Evolutionary conservation across 2,797 vertebrate species (phyloP), one percentile per base, ranked within the genome.

Genomic region (Enoplosus armatus): DNA sequence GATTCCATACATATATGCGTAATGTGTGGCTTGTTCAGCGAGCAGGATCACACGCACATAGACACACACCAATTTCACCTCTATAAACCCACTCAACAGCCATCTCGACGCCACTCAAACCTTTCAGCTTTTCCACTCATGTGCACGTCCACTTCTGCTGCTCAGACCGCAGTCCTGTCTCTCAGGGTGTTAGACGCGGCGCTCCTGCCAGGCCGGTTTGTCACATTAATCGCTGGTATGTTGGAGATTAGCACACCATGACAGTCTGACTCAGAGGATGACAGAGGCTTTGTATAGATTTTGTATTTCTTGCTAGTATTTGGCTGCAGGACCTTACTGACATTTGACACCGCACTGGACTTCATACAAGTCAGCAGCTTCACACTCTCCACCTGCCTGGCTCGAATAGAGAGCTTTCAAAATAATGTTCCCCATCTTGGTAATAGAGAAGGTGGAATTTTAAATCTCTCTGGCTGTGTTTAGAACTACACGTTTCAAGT

Each of bases 151-250:
- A 29, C 45, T 82, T 59, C 47, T 69, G 76, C 66, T 15, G 48
- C 76, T 73, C 69, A 39, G 35, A 72, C 62, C 64, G 7, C 58
- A 61, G 60, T 14, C 26, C 24, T 59, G 43, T 47, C 72, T 79
- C 68, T 26, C 18, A 8, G 54, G 66, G 75, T 45, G 75, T 75
- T 33, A 48, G 72, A 82, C 60, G 77, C 78, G 37, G 75, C 43
- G 50, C 59, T 82, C 75, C 82, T 84, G 84, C 85, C 90, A 89
- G 86, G 75, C 76, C 24, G 74, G 72, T 88, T 93, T 94, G 92
- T 92, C 94, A 92, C 91, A 93, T 94, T 94, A 94, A 88, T 88
- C 69, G 78, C 77, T 78, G 82, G 58, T 63, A 79, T 77, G 82
- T 86, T 76, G 79, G 83, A 91, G 92, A 94, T 95, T 95, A 94